Base-by-base conservation (phyloP, 2,797 vertebrate species). In the Agapornis canus region DNA sequence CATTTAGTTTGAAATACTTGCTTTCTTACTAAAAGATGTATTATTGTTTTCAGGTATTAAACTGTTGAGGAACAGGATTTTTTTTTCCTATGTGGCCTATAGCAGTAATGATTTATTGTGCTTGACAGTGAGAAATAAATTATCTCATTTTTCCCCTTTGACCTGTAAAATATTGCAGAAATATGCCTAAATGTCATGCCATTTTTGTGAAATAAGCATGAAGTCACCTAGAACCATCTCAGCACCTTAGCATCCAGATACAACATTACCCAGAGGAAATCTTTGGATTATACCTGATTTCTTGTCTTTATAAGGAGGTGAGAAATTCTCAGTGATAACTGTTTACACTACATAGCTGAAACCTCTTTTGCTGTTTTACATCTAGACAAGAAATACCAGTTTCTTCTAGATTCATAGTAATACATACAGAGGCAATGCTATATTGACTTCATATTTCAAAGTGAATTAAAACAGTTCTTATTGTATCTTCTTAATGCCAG, bases 61-160 rank as follows among this genome's bases (percentile, higher is more conserved):
- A 40, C 48, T 68, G 45, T 25, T 45, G 8, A 82, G 23, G 61
- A 93, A 79, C 43, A 45, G 31, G 32, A 25, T 39, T 45, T 86
- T 65, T 65, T 56, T 49, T 35, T 35, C 42, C 48, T 45, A 7
- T 39, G 39, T 63, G 39, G 87, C 65, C 42, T 80, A 35, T 69
- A 72, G 39, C 64, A 73, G 25, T 42, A 52, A 60, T 49, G 39
- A 82, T 85, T 66, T 84, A 63, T 65, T 47, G 7, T 23, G 10
- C 65, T 59, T 91, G 82, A 87, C 63, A 91, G 25, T n/a, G 35
- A 92, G 59, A 92, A 94, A 80, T 54, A 92, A 85, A 86, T 91
- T 52, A 81, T 57, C 59, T 59, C 60, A 29, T 1, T 82, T 91
- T 88, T 89, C 48, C 47, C 42, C 77, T 94, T 75, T 91, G 75